Base-by-base conservation (phyloP, 1,140 invertebrate genomes). In the Sesamia nonagrioides region DNA sequence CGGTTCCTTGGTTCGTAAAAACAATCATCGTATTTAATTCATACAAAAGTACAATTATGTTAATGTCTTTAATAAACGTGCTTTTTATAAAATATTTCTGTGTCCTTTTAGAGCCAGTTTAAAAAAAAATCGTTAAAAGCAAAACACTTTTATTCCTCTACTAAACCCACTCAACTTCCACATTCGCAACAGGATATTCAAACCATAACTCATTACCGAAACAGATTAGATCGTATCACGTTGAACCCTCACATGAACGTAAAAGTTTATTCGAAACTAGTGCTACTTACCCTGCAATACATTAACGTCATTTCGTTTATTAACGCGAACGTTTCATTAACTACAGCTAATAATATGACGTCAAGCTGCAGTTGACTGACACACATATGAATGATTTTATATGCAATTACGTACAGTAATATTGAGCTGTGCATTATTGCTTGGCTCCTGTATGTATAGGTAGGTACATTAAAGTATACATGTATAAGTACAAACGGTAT, bases 141-240 rank as follows among this genome's bases (percentile, higher is more conserved):
- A 17, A 17, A 52, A 18, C 17, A 50, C 48, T 15, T n/a, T 15
- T 3, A n/a, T n/a, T n/a, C n/a, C n/a, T n/a, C n/a, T n/a, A n/a
- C n/a, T 4, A 17, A 52, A 17, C 17, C n/a, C 50, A 4, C 50
- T 52, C 50, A 11, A 18, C 17, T 52, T 11, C 4, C 50, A 52
- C 17, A 5, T 42, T 42, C 40, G 40, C 40, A 42, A 42, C 40
- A 21, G 2, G 37, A 66, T 45, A 66, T 6, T 45, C 17, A 45
- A 66, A 58, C 56, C 61, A 66, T 66, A 42, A 66, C 61, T 66
- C 61, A 66, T 66, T 66, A 66, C 35, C 33, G 40, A 66, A 66
- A 45, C 40, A 45, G 61, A 66, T 66, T 66, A 66, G 61, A 66
- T 66, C 35, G 61, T 45, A 66, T 66, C 61, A 66, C 21, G 17